Evolutionary conservation across 1,140 invertebrate species (phyloP), one percentile per base, ranked within the genome.

Genomic region (Harlomillsia oculata): DNA sequence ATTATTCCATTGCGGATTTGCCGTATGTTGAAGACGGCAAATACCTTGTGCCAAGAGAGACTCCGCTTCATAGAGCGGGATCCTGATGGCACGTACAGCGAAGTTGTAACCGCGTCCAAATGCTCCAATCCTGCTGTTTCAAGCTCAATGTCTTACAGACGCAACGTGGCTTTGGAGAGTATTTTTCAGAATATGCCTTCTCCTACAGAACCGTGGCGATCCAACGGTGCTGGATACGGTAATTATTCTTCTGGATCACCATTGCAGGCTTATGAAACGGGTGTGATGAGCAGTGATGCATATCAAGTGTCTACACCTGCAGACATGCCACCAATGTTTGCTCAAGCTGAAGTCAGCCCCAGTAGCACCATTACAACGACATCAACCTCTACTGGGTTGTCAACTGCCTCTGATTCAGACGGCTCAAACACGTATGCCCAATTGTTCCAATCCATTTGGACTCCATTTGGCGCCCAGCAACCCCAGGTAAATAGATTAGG

Each of bases 141-240:
- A 37, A 40, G 43, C 21, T 30, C 59, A 14, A 57, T 55, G 20
- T 39, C 50, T 18, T 52, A 32, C 46, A 52, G 56, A 20, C 39
- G 59, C 8, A 65, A 62, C 40, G 56, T 62, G 4, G 59, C 63
- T 20, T 44, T 65, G 36, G 53, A 59, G 34, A 62, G 59, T 40
- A 61, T 65, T 20, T 65, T 62, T 29, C 51, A 41, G 23, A 53
- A 57, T 14, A 41, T 61, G 16, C 23, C 49, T 20, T 28, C 48
- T 23, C 16, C 28, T n/a, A 25, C 36, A 26, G 28, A n/a, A 25
- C 9, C 49, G 14, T 11, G 32, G n/a, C 32, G 32, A 14, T 30
- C n/a, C 28, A 32, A 40, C 28, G 8, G 9, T 34, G 14, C 25
- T 14, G 41, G 26, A 20, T 18, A 34, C 13, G 34, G n/a, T 11